Evolutionary conservation across 2,797 vertebrate species (phyloP).

Genomic region (Macrochelys suwanniensis): DNA sequence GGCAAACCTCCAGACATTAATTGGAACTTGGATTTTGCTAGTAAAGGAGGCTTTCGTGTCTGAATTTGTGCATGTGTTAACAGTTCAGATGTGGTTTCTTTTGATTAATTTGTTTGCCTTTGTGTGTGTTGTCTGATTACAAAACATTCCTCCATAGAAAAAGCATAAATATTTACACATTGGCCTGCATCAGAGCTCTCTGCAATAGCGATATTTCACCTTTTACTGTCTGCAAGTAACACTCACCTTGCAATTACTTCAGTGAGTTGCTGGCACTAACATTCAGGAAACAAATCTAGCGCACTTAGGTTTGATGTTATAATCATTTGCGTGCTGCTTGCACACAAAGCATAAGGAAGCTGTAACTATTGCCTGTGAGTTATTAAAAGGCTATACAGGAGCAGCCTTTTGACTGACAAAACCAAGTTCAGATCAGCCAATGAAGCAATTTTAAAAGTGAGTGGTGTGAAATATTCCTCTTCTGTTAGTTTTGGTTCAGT

Average conservation of each 20-base stretch:
- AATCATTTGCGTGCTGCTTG: neutral
- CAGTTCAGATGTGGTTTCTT: conserved; percentile 54
- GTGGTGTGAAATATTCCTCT: neutral
- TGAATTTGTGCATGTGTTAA: neutral
- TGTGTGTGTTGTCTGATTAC: conserved; percentile 63
- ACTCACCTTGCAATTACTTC: conserved; percentile 49
- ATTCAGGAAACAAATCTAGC: conserved; percentile 17
- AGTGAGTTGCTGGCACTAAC: conserved; percentile 13
- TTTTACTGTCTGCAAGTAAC: conserved; percentile 39
- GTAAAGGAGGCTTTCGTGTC: neutral
- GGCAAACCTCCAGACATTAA: neutral
- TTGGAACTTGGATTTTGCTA: conserved; percentile 12
- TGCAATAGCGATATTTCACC: conserved; percentile 56
- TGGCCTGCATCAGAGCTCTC: conserved; percentile 47
- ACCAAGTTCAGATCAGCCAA: neutral
- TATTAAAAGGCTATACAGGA: neutral
- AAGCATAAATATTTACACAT: conserved; percentile 70
- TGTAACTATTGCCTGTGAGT: neutral
- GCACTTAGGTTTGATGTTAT: neutral
- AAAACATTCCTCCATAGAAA: conserved; percentile 52
- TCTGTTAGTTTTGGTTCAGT: accelerated
- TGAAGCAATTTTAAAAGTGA: accelerated
- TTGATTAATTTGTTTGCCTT: conserved; percentile 65
- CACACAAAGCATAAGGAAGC: neutral
- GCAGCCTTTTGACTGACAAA: neutral